Evolutionary conservation across 2,797 vertebrate species (phyloP), one percentile per base, ranked within the genome.

Genomic region (Bovichtus variegatus): DNA sequence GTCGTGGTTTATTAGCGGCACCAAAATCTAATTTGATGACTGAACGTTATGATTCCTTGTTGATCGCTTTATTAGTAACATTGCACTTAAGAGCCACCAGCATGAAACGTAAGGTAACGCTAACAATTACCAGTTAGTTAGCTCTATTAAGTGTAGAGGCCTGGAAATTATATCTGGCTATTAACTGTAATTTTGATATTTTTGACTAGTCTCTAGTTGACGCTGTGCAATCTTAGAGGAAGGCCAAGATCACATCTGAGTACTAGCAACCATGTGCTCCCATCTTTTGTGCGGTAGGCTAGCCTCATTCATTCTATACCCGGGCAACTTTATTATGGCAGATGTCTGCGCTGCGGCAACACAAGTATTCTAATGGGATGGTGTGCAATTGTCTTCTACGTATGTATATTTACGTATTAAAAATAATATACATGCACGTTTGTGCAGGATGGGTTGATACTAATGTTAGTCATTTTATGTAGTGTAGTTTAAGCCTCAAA

Each of bases 231-330:
- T 25, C 2, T 8, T 16, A 2, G 4, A 54, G n/a, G 16, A 77
- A 76, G 76, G 84, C 87, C 70, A 8, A 13, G 34, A 67, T 54
- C 70, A n/a, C 49, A 31, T 64, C 62, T 29, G 15, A 27, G 43
- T 18, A 38, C 19, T n/a, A 15, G 36, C 9, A 40, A 47, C 87
- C 90, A 89, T 81, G 89, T 89, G 89, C 81, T 78, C 61, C 2
- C 53, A 4, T 82, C 78, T 40, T 73, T 77, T 83, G 80, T 84
- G 68, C 62, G 49, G 13, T 21, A 50, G 31, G n/a, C 18, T 53
- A 58, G 34, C 38, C 19, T 25, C n/a, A 0, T 4, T 34, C 21
- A 49, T 19, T 10, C 36, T 5, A 5, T 27, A 12, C 25, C n/a
- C 12, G 0, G 1, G 0, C 5, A 23, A 3, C 2, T 46, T 23